Conservation (phyloP, 2,113 vertebrate genomes). For the Cryptotis parvus region DNA sequence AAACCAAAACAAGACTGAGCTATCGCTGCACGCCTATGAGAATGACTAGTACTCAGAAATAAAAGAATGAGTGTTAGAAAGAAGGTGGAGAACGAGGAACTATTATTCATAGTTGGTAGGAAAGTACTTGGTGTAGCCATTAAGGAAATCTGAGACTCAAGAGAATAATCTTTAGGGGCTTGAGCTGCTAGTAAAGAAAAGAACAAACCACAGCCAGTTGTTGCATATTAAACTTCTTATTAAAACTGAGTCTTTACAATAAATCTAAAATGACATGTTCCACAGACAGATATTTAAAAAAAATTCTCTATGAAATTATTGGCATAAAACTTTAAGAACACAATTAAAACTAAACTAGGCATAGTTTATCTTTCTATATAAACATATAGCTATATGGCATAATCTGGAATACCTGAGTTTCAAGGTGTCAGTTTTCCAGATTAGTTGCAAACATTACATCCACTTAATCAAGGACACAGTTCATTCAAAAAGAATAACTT, state of each 20-base stretch:
- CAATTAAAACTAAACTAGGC: slow-evolving; percentile 80
- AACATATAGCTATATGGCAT: slow-evolving; percentile 75
- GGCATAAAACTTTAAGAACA: slow-evolving; percentile 80
- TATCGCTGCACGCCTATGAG: background rate
- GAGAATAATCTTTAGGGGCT: background rate
- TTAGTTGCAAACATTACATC: slow-evolving; percentile 60
- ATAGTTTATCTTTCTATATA: slow-evolving; percentile 63
- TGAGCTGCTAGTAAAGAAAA: background rate
- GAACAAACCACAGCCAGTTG: background rate
- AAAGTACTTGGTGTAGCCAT: background rate
- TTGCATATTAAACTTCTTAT: slow-evolving; percentile 85
- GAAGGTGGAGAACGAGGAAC: background rate
- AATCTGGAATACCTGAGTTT: slow-evolving; percentile 85
- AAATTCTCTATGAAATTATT: slow-evolving; percentile 78
- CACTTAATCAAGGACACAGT: slow-evolving; percentile 66
- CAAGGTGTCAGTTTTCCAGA: slow-evolving; percentile 81
- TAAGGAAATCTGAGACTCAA: background rate
- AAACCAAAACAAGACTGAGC: background rate
- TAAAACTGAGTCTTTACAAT: slow-evolving; percentile 85
- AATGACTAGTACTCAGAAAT: background rate
- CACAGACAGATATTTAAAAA: slow-evolving; percentile 83
- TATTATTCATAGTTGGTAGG: background rate
- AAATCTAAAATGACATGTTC: slow-evolving; percentile 87
- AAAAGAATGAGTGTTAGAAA: background rate
- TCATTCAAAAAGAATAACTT: slow-evolving; percentile 82